Base-by-base conservation (phyloP, 2,888 invertebrate species). In the Nomada lathburiana region DNA sequence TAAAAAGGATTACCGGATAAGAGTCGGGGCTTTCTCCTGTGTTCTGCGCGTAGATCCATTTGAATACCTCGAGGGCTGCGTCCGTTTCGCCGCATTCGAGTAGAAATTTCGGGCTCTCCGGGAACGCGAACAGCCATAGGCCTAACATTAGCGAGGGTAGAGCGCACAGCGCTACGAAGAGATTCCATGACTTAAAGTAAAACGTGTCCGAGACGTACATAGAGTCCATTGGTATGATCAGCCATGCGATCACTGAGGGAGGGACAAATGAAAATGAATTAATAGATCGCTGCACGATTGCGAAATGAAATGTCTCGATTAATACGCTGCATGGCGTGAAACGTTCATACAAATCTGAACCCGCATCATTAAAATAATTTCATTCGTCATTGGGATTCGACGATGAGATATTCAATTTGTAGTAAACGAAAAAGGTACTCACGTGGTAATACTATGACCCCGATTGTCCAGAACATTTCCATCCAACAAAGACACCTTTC, bases 401-500 rank as follows among this genome's bases (percentile, higher is more conserved):
- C 47, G 47, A 47, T 16, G 16, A 16, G 11, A 47, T 16, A 47
- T 13, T 47, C 47, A 0, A 47, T 47, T 47, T 2, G 10, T 47
- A 36, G 36, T 26, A 26, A 1, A 50, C 18, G 16, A 64, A 64
- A 50, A 11, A 9, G 16, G 23, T 75, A 90, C 95, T 95, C 94
- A 97, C 97, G 94, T 91, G 97, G 97, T 75, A 97, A 94, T 84
- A 95, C 93, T 89, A 97, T 97, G 72, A 97, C 97, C 82, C 97
- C 97, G 64, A 97, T 94, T 52, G 97, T 97, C 97, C 97, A 97
- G 94, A 97, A 97, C 94, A 97, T 95, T 95, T 97, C 97, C 97
- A 97, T 97, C 97, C 97, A 97, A 94, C 97, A 97, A 80, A 97
- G 95, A 91, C 97, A 97, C 90, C 96, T 97, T 93, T 97, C 97